Percentiles rank a stretch among this genome's conserved stretches.
Evolutionary conservation across 2,113 vertebrate species (phyloP).

Genomic region (Apus apus): DNA sequence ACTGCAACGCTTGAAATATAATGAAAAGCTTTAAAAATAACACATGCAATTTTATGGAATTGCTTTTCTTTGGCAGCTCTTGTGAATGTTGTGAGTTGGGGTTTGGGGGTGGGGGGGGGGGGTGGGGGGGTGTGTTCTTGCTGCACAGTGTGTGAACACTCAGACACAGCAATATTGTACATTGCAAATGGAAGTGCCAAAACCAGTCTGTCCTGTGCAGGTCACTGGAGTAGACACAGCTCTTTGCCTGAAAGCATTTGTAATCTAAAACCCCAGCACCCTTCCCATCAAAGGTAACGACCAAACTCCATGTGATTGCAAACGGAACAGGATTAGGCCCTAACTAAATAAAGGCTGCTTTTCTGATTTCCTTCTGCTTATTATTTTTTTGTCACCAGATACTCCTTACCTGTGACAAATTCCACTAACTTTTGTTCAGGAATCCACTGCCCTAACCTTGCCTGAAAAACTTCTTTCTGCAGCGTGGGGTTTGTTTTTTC

Average conservation of each 20-base stretch:
- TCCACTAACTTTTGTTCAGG: neutral
- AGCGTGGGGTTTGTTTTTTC: no score
- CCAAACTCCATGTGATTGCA: slow-evolving; percentile 27
- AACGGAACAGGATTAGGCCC: slow-evolving; percentile 46
- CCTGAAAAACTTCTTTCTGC: neutral
- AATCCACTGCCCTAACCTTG: neutral
- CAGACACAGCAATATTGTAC: neutral
- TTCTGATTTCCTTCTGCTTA: neutral
- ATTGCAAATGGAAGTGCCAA: slow-evolving; percentile 24
- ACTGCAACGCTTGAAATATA: neutral
- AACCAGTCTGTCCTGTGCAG: slow-evolving; percentile 63
- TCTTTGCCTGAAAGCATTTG: slow-evolving; percentile 58
- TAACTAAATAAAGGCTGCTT: neutral
- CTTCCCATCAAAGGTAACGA: slow-evolving; percentile 13
- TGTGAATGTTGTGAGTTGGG: neutral
- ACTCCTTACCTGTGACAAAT: neutral
- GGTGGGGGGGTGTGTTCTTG: neutral
- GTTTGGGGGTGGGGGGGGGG: no score
- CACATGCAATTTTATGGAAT: neutral
- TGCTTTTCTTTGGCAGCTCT: neutral
- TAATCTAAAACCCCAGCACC: slow-evolving; percentile 17
- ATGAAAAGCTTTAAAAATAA: neutral
- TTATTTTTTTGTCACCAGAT: neutral
- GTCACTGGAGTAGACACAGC: slow-evolving; percentile 16
- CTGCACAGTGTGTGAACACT: rapidly evolving